Evolutionary conservation across 2,797 vertebrate genomes (phyloP).

Genomic region (Aeoliscus strigatus): DNA sequence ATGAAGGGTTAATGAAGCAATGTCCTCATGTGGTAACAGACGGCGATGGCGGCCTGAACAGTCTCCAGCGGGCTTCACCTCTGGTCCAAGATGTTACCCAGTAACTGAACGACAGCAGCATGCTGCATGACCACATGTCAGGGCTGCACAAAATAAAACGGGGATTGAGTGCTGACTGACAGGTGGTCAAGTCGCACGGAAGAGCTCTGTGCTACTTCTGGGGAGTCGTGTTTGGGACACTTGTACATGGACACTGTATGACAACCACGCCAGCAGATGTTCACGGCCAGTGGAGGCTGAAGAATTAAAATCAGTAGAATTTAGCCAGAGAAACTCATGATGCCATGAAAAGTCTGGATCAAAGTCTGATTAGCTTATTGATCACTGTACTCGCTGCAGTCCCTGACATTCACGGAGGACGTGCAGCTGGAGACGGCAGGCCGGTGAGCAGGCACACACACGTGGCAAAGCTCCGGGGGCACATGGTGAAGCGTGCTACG

Average conservation of each 20-base stretch:
- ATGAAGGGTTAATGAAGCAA: slow-evolving; percentile 54
- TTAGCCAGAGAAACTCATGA: background rate
- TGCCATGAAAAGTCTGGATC: too few relatives aligned
- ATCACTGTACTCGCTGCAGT: too few relatives aligned
- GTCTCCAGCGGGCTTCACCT: slow-evolving; percentile 49
- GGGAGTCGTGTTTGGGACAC: too few relatives aligned
- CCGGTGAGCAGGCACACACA: slow-evolving; percentile 26
- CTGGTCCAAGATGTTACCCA: slow-evolving; percentile 8
- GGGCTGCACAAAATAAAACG: too few relatives aligned
- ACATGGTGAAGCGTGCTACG: slow-evolving; percentile 33
- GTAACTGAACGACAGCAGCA: background rate
- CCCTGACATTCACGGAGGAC: too few relatives aligned
- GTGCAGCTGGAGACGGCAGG: slow-evolving; percentile 36
- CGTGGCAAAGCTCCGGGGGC: slow-evolving; percentile 20
- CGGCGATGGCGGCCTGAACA: slow-evolving; percentile 4
- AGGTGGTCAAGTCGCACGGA: too few relatives aligned
- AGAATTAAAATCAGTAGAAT: background rate
- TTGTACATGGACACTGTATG: too few relatives aligned
- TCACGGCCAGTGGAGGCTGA: too few relatives aligned
- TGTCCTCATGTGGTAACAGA: slow-evolving; percentile 22
- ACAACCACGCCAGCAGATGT: too few relatives aligned
- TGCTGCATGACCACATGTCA: background rate
- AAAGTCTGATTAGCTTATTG: too few relatives aligned
- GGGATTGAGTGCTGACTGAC: too few relatives aligned
- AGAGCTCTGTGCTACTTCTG: too few relatives aligned